Conservation (phyloP, 2,797 vertebrate species). For the Melanotaenia boesemani region DNA sequence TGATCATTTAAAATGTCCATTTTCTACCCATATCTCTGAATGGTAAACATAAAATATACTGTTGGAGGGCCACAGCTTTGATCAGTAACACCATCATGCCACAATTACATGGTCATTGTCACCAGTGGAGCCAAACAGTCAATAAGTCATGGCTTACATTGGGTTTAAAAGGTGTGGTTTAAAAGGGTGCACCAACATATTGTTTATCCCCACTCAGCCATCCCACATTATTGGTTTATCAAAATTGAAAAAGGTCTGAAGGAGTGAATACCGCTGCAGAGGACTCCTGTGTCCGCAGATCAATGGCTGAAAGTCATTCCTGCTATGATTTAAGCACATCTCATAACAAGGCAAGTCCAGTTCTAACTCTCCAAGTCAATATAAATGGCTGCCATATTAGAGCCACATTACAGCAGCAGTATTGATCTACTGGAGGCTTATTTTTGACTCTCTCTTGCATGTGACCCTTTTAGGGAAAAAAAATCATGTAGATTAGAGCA, state of each 20-base stretch:
- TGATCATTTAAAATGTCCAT: neutral
- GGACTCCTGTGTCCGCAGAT: slow-evolving; percentile 48
- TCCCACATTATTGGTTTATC: slow-evolving; percentile 72
- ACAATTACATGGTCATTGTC: slow-evolving; percentile 40
- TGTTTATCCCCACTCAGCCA: slow-evolving; percentile 52
- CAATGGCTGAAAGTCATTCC: slow-evolving; percentile 66
- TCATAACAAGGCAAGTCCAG: slow-evolving; percentile 31
- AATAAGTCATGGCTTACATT: slow-evolving; percentile 69
- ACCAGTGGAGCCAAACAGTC: slow-evolving; percentile 52
- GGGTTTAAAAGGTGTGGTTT: slow-evolving; percentile 19
- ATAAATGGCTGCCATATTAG: slow-evolving; percentile 27
- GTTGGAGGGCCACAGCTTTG: slow-evolving; percentile 32
- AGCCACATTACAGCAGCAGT: slow-evolving; percentile 12
- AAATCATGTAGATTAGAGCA: neutral
- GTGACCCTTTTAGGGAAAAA: slow-evolving; percentile 3
- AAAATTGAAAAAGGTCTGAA: slow-evolving; percentile 57
- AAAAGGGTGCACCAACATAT: slow-evolving; percentile 53
- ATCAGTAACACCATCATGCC: slow-evolving; percentile 56
- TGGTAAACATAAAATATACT: slow-evolving; percentile 21
- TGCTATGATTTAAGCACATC: slow-evolving; percentile 54
- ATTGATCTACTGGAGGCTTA: slow-evolving; percentile 15
- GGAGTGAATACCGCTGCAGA: slow-evolving; percentile 24
- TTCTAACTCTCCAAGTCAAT: slow-evolving; percentile 37
- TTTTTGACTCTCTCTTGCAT: slow-evolving; percentile 9
- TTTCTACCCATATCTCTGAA: slow-evolving; percentile 28